Base-by-base conservation (phyloP, 2,888 invertebrate species). In the Drosophila maculinotata region DNA sequence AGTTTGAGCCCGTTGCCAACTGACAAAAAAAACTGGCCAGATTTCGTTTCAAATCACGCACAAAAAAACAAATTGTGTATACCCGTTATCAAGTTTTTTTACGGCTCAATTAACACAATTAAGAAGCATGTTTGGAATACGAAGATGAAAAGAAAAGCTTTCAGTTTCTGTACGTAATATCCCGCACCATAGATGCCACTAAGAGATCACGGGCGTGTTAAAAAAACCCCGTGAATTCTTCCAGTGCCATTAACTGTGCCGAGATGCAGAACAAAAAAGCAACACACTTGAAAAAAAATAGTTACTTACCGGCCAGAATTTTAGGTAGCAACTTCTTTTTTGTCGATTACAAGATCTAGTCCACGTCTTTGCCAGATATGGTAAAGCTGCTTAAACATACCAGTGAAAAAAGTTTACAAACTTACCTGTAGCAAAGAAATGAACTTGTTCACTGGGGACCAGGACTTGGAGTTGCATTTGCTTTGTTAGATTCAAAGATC, bases 181-280 rank as follows among this genome's bases (percentile, higher is more conserved):
- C 91, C 83, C 86, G 89, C 92, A 92, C 91, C 89, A 91, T 91
- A 91, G 91, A 92, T 92, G 92, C 92, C 92, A 92, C 92, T 91
- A 92, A 92, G 91, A 92, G 92, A 92, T 90, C 92, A 92, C 92
- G 92, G 92, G 92, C 84, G 81, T 83, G 88, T 91, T 75, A 66
- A 28, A 92, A 88, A 78, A 90, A 91, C 92, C 93, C 93, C 93
- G 93, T 93, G 93, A 93, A 93, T 93, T 93, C 93, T 93, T 93
- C 93, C 93, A 93, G 93, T 93, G 93, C 93, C 93, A 93, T 93
- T 93, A 92, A 93, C 93, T 93, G 93, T 91, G 90, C 65, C 62
- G 83, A 64, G 83, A 83, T 85, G 57, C 56, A 59, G 41, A 64
- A 12, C 26, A 31, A 12, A 54, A 25, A 31, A 38, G 20, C 52